phyloP scores from a whole-genome alignment of 2,113 vertebrate species.

The Neomonachus schauinslandi region DNA sequence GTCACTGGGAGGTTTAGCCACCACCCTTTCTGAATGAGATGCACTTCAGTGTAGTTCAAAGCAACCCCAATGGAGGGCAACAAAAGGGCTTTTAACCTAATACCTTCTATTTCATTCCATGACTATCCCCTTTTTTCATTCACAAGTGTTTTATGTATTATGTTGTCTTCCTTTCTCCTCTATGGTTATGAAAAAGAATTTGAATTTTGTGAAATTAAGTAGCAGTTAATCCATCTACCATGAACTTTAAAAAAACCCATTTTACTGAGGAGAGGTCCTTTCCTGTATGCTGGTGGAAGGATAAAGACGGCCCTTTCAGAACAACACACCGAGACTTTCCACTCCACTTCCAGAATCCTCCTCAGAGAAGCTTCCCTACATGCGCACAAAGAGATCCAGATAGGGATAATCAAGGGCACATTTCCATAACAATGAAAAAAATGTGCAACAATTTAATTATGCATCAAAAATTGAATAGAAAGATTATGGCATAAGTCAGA shows the following conservation, averaged over 20 bases:
- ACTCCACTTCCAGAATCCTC: neutral
- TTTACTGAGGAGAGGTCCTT: neutral
- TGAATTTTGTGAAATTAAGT: constrained; percentile 45
- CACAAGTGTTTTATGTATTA: neutral
- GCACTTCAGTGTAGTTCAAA: neutral
- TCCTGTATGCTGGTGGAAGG: neutral
- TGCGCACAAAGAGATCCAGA: neutral
- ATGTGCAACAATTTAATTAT: neutral
- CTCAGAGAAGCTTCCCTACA: neutral
- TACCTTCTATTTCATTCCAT: neutral
- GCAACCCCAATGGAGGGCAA: neutral
- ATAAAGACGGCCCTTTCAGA: neutral
- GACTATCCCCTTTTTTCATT: neutral
- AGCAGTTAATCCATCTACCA: neutral
- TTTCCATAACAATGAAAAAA: neutral
- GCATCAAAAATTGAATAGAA: neutral
- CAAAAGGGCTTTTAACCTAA: neutral
- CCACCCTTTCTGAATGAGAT: neutral
- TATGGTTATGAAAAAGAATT: constrained; percentile 36
- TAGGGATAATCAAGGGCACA: too few species aligned
- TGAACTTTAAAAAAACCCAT: neutral
- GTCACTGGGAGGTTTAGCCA: neutral
- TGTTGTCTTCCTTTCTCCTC: neutral
- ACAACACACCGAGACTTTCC: neutral
- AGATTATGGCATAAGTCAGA: neutral